These are phyloP conservation scores for Pionites leucogaster DNA, from an alignment of 2,113 vertebrate genomes.

Conservation along the genomic window DNA sequence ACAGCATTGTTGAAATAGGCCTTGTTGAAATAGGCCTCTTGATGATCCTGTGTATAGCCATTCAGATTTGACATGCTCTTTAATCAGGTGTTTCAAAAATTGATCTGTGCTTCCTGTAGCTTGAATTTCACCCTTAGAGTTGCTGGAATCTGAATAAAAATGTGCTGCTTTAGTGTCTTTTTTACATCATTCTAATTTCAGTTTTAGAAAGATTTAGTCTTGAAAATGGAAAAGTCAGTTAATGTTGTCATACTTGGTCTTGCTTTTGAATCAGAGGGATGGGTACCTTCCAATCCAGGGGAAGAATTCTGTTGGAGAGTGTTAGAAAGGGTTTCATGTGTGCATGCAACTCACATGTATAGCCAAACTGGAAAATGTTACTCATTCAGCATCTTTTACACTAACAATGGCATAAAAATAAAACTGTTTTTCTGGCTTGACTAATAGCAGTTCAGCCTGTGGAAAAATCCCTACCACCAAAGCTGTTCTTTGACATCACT, in stretches of 20 bases:
- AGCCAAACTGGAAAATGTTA: neutral
- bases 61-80: neutral
- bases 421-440: neutral
- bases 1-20: neutral
- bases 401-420: neutral
- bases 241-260: neutral
- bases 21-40: neutral
- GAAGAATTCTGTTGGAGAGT: neutral
- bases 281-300: neutral
- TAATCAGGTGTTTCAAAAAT: neutral
- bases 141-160: neutral
- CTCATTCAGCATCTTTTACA: rapidly evolving
- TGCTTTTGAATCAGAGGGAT: neutral
- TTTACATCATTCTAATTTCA: neutral
- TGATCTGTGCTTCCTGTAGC: neutral
- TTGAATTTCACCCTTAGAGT: neutral
- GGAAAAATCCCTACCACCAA: neutral
- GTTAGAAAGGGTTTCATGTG: neutral
- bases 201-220: neutral
- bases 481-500: neutral
- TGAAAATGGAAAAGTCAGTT: neutral
- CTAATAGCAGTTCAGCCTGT: neutral
- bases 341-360: rapidly evolving
- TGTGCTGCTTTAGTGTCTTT: neutral
- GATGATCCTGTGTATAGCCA: neutral